Base-by-base conservation (phyloP, 1,140 invertebrate species). In the Ephestia elutella region DNA sequence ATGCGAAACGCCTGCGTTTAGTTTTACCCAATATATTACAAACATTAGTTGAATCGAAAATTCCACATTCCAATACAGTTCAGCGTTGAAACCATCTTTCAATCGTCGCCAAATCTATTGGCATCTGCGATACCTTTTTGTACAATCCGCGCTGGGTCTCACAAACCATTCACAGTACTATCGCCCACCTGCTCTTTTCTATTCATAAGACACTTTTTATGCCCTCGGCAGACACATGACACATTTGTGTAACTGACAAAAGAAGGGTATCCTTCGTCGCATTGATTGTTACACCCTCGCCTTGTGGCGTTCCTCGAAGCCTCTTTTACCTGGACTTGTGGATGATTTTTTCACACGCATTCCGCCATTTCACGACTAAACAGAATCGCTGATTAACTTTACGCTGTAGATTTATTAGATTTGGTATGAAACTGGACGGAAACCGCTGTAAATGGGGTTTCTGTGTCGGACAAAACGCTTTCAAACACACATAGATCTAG, bases 201-300 rank as follows among this genome's bases (percentile, higher is more conserved):
- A 53, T 53, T 53, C n/a, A 25, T 53, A 25, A 44, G 15, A 25
- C 50, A 13, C 21, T 53, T 53, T 25, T 53, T 25, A 25, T 53
- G 28, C 28, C 18, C 50, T 53, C 9, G 2, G 11, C 19, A 13
- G 18, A 50, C 49, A 25, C 19, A 25, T 25, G 50, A 53, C 50
- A 53, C 18, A 53, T 25, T 53, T 53, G 50, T 53, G 11, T 53
- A 21, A 53, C 50, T 15, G 30, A 25, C 50, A 53, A 53, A n/a
- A 53, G 50, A 25, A 11, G 49, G 20, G 17, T 19, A 20, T n/a
- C n/a, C 28, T 25, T 25, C 50, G 28, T 25, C 5, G 20, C 50
- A 53, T 25, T 25, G 50, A 53, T 53, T 53, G 50, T 53, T 4
- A 10, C 50, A n/a, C 50, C 20, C 50, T n/a, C 50, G 13, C n/a